Percentiles rank a stretch among this genome's conserved stretches.
Evolutionary conservation across 2,797 vertebrate species (phyloP).

Genomic region (Phataginus tetradactyla): DNA sequence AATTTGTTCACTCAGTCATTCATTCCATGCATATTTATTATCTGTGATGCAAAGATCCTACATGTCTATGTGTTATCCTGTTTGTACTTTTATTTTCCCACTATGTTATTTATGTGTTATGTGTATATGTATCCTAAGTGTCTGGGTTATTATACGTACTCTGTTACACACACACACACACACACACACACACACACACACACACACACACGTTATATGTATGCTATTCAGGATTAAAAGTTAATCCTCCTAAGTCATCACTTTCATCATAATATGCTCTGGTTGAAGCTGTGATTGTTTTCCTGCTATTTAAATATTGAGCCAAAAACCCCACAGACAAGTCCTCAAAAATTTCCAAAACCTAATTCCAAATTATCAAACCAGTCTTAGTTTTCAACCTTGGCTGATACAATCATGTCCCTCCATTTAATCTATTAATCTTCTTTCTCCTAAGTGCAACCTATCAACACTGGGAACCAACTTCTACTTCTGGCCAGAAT

Average conservation of each 20-base stretch:
- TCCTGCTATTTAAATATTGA: background rate
- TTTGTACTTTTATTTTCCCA: background rate
- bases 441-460: background rate
- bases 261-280: background rate
- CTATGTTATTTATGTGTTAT: background rate
- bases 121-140: background rate
- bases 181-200: background rate
- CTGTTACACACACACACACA: no score
- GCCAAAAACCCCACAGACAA: background rate
- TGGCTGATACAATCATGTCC: background rate
- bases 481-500: background rate
- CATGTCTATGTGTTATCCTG: background rate
- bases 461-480: background rate
- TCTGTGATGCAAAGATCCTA: background rate
- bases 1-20: background rate
- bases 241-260: background rate
- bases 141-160: background rate
- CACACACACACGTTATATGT: background rate
- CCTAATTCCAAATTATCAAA: background rate
- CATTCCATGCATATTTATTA: background rate
- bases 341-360: background rate
- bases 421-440: background rate
- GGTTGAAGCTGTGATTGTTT: background rate
- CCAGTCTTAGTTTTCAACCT: background rate
- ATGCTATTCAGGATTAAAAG: background rate